Conservation (phyloP, 2,113 vertebrate species). For the Pagrus major region DNA sequence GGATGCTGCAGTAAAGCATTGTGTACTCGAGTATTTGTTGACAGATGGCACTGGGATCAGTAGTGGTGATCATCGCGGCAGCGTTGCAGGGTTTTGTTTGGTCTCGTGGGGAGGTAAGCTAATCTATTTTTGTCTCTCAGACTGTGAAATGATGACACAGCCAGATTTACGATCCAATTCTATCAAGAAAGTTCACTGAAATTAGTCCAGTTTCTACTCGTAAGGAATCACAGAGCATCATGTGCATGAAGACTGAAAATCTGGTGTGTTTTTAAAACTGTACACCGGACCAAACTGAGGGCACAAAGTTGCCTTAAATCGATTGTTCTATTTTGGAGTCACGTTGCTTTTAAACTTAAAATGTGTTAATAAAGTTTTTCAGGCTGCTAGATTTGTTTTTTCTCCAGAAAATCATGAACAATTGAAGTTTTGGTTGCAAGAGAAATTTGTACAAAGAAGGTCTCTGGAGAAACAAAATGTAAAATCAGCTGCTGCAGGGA, state of each 20-base stretch:
- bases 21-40: constrained; percentile 28
- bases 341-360: constrained; percentile 1
- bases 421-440: not conserved
- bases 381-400: not conserved
- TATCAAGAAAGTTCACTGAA: constrained; percentile 17
- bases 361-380: not conserved
- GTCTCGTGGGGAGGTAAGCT: constrained; percentile 39
- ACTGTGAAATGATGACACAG: constrained; percentile 31
- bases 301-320: not conserved
- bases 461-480: constrained; percentile 17
- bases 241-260: constrained; percentile 4
- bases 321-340: not conserved
- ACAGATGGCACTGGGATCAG: constrained; percentile 49
- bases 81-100: constrained; percentile 32
- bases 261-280: constrained; percentile 14
- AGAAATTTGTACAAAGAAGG: not conserved
- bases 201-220: not conserved
- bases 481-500: constrained; percentile 51
- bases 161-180: constrained; percentile 24
- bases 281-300: not conserved
- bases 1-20: constrained; percentile 47
- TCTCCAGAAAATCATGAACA: constrained; percentile 15
- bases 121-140: constrained; percentile 43
- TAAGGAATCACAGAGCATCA: not conserved
- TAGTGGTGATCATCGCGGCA: constrained; percentile 39